Evolutionary conservation across 2,888 invertebrate genomes (phyloP), one percentile per base, ranked within the genome.

Genomic region (Mesorhabditis spiculigera): DNA sequence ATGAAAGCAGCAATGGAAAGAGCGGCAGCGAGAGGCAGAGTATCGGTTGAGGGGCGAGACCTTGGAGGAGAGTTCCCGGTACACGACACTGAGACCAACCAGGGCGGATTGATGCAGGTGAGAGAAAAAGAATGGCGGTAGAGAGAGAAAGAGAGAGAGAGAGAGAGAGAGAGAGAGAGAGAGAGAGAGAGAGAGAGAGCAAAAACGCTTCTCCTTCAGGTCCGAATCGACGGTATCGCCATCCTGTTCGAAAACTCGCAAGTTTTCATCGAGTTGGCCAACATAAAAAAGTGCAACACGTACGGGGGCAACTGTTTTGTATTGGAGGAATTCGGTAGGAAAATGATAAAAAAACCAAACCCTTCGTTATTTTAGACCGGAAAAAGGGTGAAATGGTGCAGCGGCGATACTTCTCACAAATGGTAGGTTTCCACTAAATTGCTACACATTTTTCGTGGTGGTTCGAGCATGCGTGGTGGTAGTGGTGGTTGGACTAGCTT

Each of bases 231-330:
- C 89, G 98, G 98, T 86, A 95, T 99, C 85, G 95, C 95, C 83
- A 91, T 98, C 82, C 92, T 97, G 85, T 96, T 98, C 90, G 95
- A 95, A 85, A 95, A 95, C 89, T 95, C 95, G 91, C 97, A 98
- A 96, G 97, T 96, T 90, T 98, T 98, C 90, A 95, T 98, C 88
- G 92, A 95, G 87, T 91, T 98, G 89, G 93, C 94, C 89, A 95
- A 96, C 89, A 98, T 98, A 89, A 92, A 95, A 89, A 98, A 97
- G 90, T 98, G 98, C 90, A 97, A 96, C 90, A 96, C 97, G 74
- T 95, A 94, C 89, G 96, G 95, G 88, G 97, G 96, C 87, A 95
- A 95, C 88, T 93, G 97, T 88, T 98, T 98, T 90, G 93, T 98
- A 87, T 91, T 98, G 88, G 98, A 98, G 90, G 97, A 98, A 91